Percentiles rank a stretch among this genome's conserved stretches.
Conservation (phyloP, 2,113 vertebrate genomes). For the Ageneiosus marmoratus region DNA sequence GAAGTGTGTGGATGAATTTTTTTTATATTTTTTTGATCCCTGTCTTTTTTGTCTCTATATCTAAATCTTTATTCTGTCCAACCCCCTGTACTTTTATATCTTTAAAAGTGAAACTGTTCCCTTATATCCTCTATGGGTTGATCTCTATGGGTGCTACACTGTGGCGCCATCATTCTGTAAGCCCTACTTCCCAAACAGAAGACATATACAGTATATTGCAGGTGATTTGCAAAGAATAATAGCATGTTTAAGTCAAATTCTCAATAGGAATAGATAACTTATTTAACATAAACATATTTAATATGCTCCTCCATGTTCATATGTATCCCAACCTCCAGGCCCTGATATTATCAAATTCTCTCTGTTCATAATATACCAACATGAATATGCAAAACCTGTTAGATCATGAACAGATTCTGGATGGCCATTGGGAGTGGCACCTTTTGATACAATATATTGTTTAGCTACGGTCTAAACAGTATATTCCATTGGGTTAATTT, state of each 20-base stretch:
- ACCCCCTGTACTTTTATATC: not conserved
- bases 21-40: not conserved
- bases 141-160: no score
- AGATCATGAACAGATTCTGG: not conserved
- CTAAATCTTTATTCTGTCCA: not conserved
- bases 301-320: not conserved
- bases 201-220: not conserved
- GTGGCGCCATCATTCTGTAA: not conserved
- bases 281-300: not conserved
- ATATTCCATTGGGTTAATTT: not conserved
- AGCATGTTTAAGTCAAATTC: not conserved
- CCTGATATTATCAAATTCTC: not conserved
- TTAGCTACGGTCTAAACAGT: not conserved
- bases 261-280: not conserved
- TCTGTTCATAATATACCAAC: not conserved
- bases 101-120: not conserved
- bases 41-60: not conserved
- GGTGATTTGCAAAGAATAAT: not conserved
- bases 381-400: not conserved
- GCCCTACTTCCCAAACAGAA: not conserved
- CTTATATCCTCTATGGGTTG: not conserved
- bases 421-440: not conserved
- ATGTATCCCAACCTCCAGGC: not conserved
- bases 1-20: conserved; percentile 6
- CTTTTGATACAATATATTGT: not conserved